Conservation (phyloP, 2,888 invertebrate species). For the Morinoia aosen region DNA sequence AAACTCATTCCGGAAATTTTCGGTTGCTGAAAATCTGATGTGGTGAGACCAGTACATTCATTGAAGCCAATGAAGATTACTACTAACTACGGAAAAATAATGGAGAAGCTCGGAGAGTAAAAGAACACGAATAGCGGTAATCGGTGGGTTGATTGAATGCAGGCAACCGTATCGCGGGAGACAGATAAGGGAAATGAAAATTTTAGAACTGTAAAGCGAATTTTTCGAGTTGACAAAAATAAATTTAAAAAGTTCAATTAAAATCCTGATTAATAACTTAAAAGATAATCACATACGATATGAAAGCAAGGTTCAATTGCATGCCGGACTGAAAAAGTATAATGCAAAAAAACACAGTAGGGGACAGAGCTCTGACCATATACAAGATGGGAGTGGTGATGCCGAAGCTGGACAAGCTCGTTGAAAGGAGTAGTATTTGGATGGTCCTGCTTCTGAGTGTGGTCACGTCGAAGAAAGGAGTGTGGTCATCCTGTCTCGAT, state of each 20-base stretch:
- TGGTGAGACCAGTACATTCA: no score
- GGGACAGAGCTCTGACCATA: constrained; percentile 73
- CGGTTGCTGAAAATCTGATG: no score
- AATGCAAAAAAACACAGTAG: neutral
- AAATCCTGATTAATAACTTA: neutral
- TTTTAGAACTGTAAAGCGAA: neutral
- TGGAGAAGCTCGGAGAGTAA: no score
- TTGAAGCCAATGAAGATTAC: no score
- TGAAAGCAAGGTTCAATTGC: neutral
- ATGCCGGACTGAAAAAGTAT: neutral
- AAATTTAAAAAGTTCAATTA: neutral
- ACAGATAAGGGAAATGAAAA: no score
- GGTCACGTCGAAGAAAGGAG: constrained; percentile 88
- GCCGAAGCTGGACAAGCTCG: constrained; percentile 85
- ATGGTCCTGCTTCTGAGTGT: constrained; percentile 88
- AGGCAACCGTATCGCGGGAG: no score
- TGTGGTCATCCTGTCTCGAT: constrained; percentile 79
- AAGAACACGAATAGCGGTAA: no score
- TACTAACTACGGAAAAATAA: no score
- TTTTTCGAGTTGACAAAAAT: neutral
- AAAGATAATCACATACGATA: neutral
- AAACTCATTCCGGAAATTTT: no score
- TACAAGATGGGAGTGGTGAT: constrained; percentile 89
- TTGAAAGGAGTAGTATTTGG: constrained; percentile 84
- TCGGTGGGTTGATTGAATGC: no score